Conservation (phyloP, 2,113 vertebrate species). For the Cyphomyrus plagiostoma region DNA sequence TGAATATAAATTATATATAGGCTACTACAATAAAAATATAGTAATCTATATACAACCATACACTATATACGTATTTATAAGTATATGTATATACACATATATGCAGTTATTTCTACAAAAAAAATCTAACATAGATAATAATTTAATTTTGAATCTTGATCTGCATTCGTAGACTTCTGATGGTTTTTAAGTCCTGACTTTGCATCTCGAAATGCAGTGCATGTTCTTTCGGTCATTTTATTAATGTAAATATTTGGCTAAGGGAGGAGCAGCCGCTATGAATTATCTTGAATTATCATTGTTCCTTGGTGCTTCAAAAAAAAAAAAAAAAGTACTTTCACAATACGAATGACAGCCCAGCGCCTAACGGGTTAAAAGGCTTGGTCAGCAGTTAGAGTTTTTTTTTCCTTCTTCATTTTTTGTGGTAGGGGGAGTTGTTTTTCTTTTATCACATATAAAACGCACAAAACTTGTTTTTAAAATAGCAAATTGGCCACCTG, state of each 20-base stretch:
- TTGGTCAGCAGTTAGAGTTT: neutral
- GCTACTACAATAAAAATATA: neutral
- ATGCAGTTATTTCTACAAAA: neutral
- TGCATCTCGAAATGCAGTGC: neutral
- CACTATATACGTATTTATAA: neutral
- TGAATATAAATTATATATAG: neutral
- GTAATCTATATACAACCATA: neutral
- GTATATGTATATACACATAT: neutral
- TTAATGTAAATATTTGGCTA: neutral
- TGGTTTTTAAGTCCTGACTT: neutral
- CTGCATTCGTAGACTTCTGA: neutral
- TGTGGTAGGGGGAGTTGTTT: neutral
- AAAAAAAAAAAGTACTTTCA: neutral
- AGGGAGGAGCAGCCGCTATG: neutral
- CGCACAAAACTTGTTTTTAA: neutral
- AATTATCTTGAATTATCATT: neutral
- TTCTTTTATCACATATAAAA: neutral
- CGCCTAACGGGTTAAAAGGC: neutral
- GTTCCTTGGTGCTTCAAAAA: neutral
- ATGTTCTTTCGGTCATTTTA: neutral
- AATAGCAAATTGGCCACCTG: constrained; percentile 6
- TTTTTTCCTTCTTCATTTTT: neutral
- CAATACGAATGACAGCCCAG: neutral
- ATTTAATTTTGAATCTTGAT: neutral
- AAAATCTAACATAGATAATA: neutral